These are phyloP conservation scores for Nestor notabilis DNA, from an alignment of 2,113 vertebrate genomes.

Conservation along the genomic window DNA sequence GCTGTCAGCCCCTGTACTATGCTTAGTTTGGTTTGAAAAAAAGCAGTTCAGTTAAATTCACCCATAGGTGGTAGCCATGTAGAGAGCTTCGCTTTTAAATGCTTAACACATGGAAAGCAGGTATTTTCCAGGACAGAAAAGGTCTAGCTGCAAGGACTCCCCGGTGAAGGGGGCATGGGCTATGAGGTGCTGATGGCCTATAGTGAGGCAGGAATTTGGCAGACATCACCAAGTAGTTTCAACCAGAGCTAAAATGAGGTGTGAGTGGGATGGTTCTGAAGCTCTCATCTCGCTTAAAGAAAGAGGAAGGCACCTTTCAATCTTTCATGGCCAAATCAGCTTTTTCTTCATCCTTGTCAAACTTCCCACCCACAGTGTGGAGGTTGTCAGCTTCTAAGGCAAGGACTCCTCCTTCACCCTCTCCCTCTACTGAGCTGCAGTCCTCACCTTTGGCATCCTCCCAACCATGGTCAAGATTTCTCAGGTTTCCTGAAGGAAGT, in stretches of 20 bases:
- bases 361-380: neutral
- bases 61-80: neutral
- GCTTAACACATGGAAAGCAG: neutral
- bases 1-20: neutral
- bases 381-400: neutral
- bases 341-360: neutral
- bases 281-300: neutral
- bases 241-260: neutral
- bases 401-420: neutral
- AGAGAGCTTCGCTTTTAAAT: neutral
- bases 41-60: neutral
- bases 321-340: neutral
- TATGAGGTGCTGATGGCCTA: neutral
- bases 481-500: neutral
- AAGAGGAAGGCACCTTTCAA: neutral
- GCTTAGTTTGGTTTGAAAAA: neutral
- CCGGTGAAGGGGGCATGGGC: neutral
- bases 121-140: neutral
- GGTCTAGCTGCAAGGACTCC: neutral
- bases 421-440: neutral
- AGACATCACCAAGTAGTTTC: neutral
- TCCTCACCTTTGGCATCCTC: neutral
- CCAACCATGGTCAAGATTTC: neutral
- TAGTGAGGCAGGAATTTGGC: neutral
- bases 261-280: neutral